Percentiles rank a stretch among this genome's conserved stretches.
Conservation (phyloP, 2,888 invertebrate species). For the Acronicta alni region DNA sequence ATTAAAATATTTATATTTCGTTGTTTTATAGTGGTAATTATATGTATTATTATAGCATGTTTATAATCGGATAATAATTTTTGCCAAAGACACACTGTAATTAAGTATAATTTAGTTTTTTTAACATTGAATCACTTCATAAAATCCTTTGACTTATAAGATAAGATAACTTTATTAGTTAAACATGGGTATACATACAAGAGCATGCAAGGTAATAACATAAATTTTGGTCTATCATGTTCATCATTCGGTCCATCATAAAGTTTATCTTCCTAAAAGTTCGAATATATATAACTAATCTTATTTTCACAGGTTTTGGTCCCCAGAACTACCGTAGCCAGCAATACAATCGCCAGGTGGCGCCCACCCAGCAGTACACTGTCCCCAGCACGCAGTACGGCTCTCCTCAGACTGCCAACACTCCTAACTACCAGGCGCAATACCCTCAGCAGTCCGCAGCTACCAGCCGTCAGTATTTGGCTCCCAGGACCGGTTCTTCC, state of each 20-base stretch:
- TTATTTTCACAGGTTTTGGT: constrained; percentile 54
- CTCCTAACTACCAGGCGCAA: constrained; percentile 32
- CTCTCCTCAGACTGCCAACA: neutral
- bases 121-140: neutral
- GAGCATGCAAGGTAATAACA: too few relatives aligned
- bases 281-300: too few relatives aligned
- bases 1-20: too few relatives aligned
- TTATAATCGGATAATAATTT: neutral
- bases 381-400: constrained; percentile 61
- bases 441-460: constrained; percentile 60
- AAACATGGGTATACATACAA: too few relatives aligned
- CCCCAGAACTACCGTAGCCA: constrained; percentile 38
- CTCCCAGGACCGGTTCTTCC: constrained; percentile 67
- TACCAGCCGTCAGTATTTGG: constrained; percentile 77
- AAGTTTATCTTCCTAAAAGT: too few relatives aligned
- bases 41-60: neutral
- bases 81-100: too few relatives aligned
- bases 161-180: too few relatives aligned
- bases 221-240: too few relatives aligned
- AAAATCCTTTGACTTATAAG: neutral
- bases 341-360: constrained; percentile 16
- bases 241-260: too few relatives aligned
- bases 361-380: constrained; percentile 19
- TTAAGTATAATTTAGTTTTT: neutral
- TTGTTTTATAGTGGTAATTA: neutral